Conservation (phyloP, 2,113 vertebrate genomes). For the Cyphomyrus plagiostoma region DNA sequence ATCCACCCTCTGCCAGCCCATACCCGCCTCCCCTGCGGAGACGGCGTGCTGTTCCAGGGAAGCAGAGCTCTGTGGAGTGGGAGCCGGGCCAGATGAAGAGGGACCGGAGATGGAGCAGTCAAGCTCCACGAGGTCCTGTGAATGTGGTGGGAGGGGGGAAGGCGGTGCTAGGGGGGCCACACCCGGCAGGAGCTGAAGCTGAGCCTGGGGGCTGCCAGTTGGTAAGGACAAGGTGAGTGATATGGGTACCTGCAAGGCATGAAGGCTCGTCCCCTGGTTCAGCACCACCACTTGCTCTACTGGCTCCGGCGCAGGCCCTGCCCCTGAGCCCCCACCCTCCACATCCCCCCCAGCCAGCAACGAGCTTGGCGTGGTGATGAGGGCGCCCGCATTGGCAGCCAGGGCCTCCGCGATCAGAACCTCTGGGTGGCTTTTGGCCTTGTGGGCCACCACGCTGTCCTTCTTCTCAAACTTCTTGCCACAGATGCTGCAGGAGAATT, state of each 20-base stretch:
- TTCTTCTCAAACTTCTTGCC: constrained; percentile 99
- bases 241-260: constrained; percentile 47
- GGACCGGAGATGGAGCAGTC: constrained; percentile 39
- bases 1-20: constrained; percentile 44
- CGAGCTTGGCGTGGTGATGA: constrained; percentile 84
- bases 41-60: constrained; percentile 45
- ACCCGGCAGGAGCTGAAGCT: constrained; percentile 50
- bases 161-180: constrained; percentile 17
- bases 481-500: constrained; percentile 96
- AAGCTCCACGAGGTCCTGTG: constrained; percentile 52
- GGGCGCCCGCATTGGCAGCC: constrained; percentile 86
- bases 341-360: constrained; percentile 56
- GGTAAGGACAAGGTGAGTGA: constrained; percentile 29
- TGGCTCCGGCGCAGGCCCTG: constrained; percentile 51
- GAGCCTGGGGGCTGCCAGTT: constrained; percentile 31
- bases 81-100: constrained; percentile 43
- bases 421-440: constrained; percentile 95
- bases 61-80: constrained; percentile 43
- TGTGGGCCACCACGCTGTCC: constrained; percentile 96
- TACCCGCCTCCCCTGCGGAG: constrained; percentile 37
- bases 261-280: constrained; percentile 60
- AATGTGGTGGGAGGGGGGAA: constrained; percentile 45
- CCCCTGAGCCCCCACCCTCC: constrained; percentile 32
- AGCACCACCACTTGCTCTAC: constrained; percentile 54
- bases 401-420: constrained; percentile 93